Evolutionary conservation across 2,888 invertebrate species (phyloP).

Genomic region (Meganola albula): DNA sequence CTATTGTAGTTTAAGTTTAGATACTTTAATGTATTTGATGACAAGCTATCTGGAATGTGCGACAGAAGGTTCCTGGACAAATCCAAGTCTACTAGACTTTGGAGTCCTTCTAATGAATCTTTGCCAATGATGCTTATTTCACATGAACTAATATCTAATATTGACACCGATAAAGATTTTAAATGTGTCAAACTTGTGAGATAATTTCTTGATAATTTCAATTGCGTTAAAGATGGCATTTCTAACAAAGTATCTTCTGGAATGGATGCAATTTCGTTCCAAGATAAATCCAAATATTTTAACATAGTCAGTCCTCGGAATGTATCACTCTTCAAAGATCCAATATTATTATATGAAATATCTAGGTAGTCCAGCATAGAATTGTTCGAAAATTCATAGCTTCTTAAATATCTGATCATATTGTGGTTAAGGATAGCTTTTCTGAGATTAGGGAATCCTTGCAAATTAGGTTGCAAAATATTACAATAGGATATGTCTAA

Average conservation of each 20-base stretch:
- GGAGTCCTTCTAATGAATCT: conserved; percentile 77
- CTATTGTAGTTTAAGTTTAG: conserved; percentile 80
- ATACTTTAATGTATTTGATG: conserved; percentile 77
- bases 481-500: conserved; percentile 81
- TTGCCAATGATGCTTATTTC: conserved; percentile 79
- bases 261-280: conserved; percentile 80
- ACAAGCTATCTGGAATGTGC: conserved; percentile 78
- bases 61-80: conserved; percentile 82
- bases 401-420: conserved; percentile 76
- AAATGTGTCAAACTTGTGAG: conserved; percentile 77
- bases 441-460: conserved; percentile 79
- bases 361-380: conserved; percentile 79
- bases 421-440: conserved; percentile 80
- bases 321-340: conserved; percentile 76
- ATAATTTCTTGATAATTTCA: conserved; percentile 83
- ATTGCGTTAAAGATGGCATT: conserved; percentile 76
- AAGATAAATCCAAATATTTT: conserved; percentile 81
- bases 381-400: conserved; percentile 80
- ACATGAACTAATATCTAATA: conserved; percentile 81
- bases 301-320: conserved; percentile 79
- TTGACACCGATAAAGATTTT: conserved; percentile 74
- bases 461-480: conserved; percentile 76
- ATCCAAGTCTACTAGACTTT: conserved; percentile 78
- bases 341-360: conserved; percentile 82
- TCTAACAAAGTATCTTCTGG: conserved; percentile 78